phyloP scores from a whole-genome alignment of 2,888 invertebrate species.

The Tridacna crocea region DNA sequence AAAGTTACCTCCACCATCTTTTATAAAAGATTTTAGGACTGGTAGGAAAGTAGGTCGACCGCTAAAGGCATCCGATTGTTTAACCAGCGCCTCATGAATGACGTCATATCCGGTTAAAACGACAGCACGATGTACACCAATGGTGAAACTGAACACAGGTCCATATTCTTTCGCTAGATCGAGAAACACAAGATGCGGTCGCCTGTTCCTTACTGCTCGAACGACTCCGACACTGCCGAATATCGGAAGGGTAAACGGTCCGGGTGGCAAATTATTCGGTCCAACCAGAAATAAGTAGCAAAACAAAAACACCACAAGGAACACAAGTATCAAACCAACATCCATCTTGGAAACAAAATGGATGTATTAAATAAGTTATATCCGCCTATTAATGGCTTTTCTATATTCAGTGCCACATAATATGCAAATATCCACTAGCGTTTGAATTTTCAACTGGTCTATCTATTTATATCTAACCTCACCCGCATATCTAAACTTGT shows the following conservation, averaged over 20 bases:
- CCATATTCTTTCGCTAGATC: slow-evolving; percentile 50
- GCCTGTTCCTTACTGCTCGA: neutral
- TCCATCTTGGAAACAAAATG: slow-evolving; percentile 10
- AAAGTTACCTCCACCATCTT: slow-evolving; percentile 19
- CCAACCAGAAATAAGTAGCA: neutral
- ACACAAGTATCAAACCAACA: slow-evolving; percentile 4
- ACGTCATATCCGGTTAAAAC: slow-evolving; percentile 54
- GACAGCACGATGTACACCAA: slow-evolving; percentile 46
- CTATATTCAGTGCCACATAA: too few relatives aligned
- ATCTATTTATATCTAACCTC: too few relatives aligned
- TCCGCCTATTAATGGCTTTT: too few relatives aligned
- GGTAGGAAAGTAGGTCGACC: slow-evolving; percentile 39
- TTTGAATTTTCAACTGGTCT: too few relatives aligned
- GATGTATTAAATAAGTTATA: too few relatives aligned
- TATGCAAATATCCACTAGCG: too few relatives aligned
- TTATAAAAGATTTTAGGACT: slow-evolving; percentile 11
- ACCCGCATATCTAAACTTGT: too few relatives aligned
- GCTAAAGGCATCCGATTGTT: slow-evolving; percentile 42
- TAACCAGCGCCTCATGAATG: slow-evolving; percentile 55
- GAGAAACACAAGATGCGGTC: slow-evolving; percentile 23
- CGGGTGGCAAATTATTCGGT: slow-evolving; percentile 24
- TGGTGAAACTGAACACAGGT: slow-evolving; percentile 46
- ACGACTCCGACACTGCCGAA: slow-evolving; percentile 5
- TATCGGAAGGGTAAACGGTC: slow-evolving; percentile 5
- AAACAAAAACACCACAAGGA: slow-evolving; percentile 14